Conservation (phyloP, 1,140 invertebrate genomes). For the Dendrolimus punctatus region DNA sequence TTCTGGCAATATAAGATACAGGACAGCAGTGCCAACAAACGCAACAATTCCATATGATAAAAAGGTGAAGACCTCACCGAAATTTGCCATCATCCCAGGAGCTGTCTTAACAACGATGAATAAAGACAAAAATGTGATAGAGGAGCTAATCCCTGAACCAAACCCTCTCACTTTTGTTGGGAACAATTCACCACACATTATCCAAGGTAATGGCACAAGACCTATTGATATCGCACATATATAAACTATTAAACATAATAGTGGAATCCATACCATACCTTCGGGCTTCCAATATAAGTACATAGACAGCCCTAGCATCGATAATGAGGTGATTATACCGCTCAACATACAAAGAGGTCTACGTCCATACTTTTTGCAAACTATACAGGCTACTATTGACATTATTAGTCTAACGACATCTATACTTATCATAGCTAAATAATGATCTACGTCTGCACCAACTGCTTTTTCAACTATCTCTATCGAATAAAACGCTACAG, state of each 20-base stretch:
- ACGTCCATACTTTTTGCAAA: slow-evolving; percentile 74
- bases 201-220: slow-evolving; percentile 79
- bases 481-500: slow-evolving; percentile 82
- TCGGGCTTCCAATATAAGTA: slow-evolving; percentile 51
- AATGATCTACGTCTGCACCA: slow-evolving; percentile 70
- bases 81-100: slow-evolving; percentile 72
- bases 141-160: slow-evolving; percentile 76
- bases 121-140: slow-evolving; percentile 77
- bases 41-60: slow-evolving; percentile 78
- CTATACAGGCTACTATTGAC: slow-evolving; percentile 72
- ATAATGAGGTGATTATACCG: slow-evolving; percentile 70
- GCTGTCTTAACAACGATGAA: slow-evolving; percentile 83
- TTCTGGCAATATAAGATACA: slow-evolving; percentile 82
- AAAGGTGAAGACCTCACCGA: slow-evolving; percentile 78
- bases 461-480: slow-evolving; percentile 74
- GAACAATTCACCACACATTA: slow-evolving; percentile 78
- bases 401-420: slow-evolving; percentile 78
- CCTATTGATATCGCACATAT: slow-evolving; percentile 74
- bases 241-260: slow-evolving; percentile 72
- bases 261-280: slow-evolving; percentile 65
- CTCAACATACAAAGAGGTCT: slow-evolving; percentile 74
- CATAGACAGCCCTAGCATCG: slow-evolving; percentile 67
- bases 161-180: slow-evolving; percentile 71
- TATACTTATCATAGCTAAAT: slow-evolving; percentile 76
- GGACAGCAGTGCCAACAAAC: slow-evolving; percentile 75